phyloP scores from a whole-genome alignment of 2,888 invertebrate species.

The Leucophora obtusa region DNA sequence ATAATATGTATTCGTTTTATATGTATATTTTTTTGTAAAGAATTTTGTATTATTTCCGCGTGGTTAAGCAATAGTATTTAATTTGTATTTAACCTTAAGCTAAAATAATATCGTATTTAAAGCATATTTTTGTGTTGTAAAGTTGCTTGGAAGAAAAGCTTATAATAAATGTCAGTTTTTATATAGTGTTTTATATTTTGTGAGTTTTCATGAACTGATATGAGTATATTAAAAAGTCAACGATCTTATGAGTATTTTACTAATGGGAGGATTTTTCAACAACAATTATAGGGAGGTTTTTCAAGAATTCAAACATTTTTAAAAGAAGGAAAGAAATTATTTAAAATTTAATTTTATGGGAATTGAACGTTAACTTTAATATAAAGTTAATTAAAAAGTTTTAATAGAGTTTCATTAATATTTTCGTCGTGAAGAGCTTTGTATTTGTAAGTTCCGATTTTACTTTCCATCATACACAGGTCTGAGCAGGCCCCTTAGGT shows the following conservation, averaged over 20 bases:
- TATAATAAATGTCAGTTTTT: slow-evolving; percentile 54
- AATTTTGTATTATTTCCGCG: slow-evolving; percentile 63
- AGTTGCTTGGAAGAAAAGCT: slow-evolving; percentile 10
- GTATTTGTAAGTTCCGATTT: no score
- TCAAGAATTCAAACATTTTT: neutral
- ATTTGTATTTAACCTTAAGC: slow-evolving; percentile 64
- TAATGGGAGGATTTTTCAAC: neutral
- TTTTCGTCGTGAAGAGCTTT: no score
- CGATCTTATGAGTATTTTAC: neutral
- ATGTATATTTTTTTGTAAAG: neutral
- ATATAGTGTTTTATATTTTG: slow-evolving; percentile 9
- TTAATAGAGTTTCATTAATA: no score
- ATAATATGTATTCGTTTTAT: slow-evolving; percentile 9
- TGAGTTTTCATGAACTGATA: slow-evolving; percentile 11
- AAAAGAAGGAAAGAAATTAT: neutral
- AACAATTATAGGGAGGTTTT: neutral
- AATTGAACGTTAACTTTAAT: neutral
- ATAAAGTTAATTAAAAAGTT: no score
- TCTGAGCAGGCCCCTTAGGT: no score
- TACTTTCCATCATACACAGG: no score
- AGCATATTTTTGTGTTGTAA: slow-evolving; percentile 18
- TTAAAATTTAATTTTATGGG: neutral
- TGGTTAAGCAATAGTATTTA: slow-evolving; percentile 58
- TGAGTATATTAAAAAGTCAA: slow-evolving; percentile 43
- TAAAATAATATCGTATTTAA: slow-evolving; percentile 38